Evolutionary conservation across 92 coral and sea anemone species (phyloP).

Genomic region (Meandrina meandrites): DNA sequence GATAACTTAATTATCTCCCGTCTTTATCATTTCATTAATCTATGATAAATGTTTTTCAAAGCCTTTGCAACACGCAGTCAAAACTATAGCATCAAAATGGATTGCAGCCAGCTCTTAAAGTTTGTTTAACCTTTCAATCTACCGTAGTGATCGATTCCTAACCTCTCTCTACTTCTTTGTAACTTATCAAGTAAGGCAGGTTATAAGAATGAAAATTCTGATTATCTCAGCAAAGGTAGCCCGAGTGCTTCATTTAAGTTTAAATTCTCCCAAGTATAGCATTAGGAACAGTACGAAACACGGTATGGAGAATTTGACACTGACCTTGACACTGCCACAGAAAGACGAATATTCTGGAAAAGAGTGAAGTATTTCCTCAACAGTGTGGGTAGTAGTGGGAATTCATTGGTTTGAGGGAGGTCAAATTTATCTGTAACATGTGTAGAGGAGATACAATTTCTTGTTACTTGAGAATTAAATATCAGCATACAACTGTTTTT

Average conservation of each 20-base stretch:
- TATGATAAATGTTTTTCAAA: slow-evolving; percentile 13
- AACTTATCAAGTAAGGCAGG: background rate
- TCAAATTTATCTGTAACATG: background rate
- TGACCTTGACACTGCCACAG: background rate
- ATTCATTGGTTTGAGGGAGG: background rate
- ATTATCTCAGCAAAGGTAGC: background rate
- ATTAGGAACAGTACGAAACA: background rate
- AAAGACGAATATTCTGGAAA: background rate
- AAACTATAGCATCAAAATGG: background rate
- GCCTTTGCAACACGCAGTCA: background rate
- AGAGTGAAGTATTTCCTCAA: background rate
- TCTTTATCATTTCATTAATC: slow-evolving; percentile 42
- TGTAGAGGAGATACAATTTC: background rate
- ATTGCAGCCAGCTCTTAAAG: background rate
- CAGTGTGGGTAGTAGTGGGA: background rate
- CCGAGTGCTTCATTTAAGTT: background rate
- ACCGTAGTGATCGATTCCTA: background rate
- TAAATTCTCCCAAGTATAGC: background rate
- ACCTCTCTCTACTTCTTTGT: background rate
- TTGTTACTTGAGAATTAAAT: background rate
- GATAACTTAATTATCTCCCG: slow-evolving; percentile 20
- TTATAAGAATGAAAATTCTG: background rate
- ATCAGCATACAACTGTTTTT: background rate
- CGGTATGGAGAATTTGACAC: background rate
- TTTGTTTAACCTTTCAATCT: slow-evolving; percentile 16